A percentile compares a stretch with the other conserved stretches of the same genome.
Evolutionary conservation across 1,140 invertebrate species (phyloP).

Genomic region (Drosophila parvula): DNA sequence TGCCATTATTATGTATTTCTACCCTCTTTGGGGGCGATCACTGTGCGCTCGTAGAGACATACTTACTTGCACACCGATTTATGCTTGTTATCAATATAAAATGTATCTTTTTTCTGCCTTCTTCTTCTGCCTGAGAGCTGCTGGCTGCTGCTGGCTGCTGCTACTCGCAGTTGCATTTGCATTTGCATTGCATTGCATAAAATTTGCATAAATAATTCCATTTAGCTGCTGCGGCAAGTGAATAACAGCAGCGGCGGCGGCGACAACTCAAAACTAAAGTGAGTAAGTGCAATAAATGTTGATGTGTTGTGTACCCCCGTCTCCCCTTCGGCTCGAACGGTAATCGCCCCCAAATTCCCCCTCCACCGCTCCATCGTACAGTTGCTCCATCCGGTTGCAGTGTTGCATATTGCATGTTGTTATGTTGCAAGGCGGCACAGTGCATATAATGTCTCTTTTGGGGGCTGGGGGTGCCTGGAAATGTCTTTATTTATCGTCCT

Average conservation of each 20-base stretch:
- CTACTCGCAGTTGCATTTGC: constrained; percentile 27
- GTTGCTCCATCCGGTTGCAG: constrained; percentile 47
- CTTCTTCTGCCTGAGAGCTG: constrained; percentile 18
- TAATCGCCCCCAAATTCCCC: constrained; percentile 13
- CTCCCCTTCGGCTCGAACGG: neutral
- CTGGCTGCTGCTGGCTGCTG: constrained; percentile 12
- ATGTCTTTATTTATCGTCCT: constrained; percentile 36
- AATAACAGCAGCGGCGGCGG: constrained; percentile 30
- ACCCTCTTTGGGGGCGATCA: neutral
- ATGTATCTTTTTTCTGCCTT: constrained; percentile 24
- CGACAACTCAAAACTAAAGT: constrained; percentile 48
- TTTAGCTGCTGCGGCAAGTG: constrained; percentile 46
- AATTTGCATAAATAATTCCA: constrained; percentile 77
- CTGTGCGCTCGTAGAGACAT: neutral
- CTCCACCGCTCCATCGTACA: constrained; percentile 10
- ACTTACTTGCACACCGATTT: constrained; percentile 31
- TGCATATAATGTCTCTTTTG: constrained; percentile 9
- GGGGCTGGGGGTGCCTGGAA: constrained; percentile 3
- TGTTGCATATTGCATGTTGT: constrained; percentile 19
- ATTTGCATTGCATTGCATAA: constrained; percentile 56
- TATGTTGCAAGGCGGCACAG: constrained; percentile 36
- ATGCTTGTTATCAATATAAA: constrained; percentile 75
- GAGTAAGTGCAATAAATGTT: constrained; percentile 54
- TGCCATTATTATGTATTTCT: no score
- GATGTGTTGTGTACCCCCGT: constrained; percentile 21